Conservation (phyloP, 2,797 vertebrate genomes). For the Sebastes matsubarae region DNA sequence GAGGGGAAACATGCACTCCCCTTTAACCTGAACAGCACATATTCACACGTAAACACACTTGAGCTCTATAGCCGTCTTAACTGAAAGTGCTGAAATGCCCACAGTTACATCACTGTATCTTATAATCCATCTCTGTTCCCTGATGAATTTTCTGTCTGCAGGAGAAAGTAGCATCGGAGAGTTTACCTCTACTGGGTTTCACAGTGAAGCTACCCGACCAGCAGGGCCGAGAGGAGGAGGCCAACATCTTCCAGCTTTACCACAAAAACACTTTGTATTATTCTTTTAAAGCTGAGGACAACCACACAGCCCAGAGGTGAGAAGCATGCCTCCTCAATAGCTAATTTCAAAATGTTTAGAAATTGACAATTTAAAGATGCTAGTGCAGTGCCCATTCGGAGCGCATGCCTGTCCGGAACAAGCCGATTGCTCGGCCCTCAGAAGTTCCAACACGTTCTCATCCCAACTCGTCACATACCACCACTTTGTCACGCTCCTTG, state of each 20-base stretch:
- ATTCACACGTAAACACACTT: constrained; percentile 9
- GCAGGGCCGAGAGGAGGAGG: constrained; percentile 81
- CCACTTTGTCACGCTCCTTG: no score
- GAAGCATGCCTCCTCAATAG: not conserved
- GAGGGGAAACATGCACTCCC: constrained; percentile 72
- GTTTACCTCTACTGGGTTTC: constrained; percentile 94
- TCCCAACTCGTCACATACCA: no score
- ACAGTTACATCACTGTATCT: not conserved
- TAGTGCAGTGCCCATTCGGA: not conserved
- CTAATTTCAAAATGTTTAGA: not conserved
- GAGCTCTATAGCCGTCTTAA: not conserved
- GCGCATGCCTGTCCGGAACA: no score
- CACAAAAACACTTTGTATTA: constrained; percentile 97
- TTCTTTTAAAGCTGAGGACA: constrained; percentile 92
- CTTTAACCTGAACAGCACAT: constrained; percentile 63
- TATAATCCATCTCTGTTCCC: not conserved
- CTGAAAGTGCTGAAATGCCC: not conserved
- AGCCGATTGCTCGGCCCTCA: no score
- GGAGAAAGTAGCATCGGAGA: constrained; percentile 94
- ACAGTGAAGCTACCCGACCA: constrained; percentile 88
- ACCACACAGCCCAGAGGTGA: constrained; percentile 91
- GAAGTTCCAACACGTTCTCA: no score
- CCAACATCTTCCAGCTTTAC: constrained; percentile 92
- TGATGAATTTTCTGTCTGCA: constrained; percentile 58
- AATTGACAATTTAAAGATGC: not conserved